phyloP scores from a whole-genome alignment of 2,113 vertebrate species.

The Eulemur rufifrons region DNA sequence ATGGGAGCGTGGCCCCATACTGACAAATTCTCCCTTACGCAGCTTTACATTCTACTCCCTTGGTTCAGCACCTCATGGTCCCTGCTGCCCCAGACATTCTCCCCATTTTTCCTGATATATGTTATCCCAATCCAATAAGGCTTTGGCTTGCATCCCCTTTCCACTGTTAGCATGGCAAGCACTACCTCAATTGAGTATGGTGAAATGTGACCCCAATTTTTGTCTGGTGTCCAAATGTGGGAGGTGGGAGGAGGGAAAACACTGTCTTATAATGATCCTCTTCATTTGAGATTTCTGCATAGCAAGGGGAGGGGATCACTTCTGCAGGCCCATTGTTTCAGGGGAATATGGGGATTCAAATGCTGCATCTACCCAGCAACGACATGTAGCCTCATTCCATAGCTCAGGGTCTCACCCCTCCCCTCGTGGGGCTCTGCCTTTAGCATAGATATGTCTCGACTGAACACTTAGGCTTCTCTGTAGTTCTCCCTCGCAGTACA shows the following conservation, averaged over 20 bases:
- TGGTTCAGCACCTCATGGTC: not conserved
- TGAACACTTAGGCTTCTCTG: not conserved
- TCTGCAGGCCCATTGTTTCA: not conserved
- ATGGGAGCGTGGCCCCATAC: not conserved
- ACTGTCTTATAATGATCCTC: not conserved
- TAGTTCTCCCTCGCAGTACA: not conserved
- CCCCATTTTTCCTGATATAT: not conserved
- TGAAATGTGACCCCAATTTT: not conserved
- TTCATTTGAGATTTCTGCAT: not conserved
- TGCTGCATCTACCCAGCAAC: not conserved
- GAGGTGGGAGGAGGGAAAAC: not conserved
- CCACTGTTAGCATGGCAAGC: not conserved
- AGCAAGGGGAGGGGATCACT: not conserved
- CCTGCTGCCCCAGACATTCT: not conserved
- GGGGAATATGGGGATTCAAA: not conserved
- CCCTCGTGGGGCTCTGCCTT: not conserved
- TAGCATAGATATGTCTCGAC: not conserved
- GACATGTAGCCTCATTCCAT: too few relatives aligned
- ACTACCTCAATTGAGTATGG: not conserved
- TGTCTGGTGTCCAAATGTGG: not conserved
- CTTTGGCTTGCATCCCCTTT: not conserved
- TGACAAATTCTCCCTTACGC: not conserved
- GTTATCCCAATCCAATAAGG: not conserved
- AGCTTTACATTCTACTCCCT: not conserved
- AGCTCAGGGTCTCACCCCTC: not conserved